A percentile compares a stretch with the other conserved stretches of the same genome.
Evolutionary conservation across 2,888 invertebrate genomes (phyloP).

Genomic region (Catocala nupta): DNA sequence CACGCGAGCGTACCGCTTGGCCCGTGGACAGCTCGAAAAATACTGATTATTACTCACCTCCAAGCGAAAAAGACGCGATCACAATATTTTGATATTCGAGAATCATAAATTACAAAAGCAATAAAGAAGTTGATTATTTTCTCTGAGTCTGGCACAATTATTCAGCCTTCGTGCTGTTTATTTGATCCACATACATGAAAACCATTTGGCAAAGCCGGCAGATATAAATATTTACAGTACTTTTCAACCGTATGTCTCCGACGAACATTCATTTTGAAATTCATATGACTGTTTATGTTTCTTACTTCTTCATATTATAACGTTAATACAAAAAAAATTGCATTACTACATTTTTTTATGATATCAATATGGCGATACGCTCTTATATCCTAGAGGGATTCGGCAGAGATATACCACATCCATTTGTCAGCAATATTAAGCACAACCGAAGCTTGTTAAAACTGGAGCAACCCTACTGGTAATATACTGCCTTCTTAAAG

Average conservation of each 20-base stretch:
- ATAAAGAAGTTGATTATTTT: conserved; percentile 46
- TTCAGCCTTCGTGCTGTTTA: conserved; percentile 58
- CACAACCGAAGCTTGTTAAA: too few relatives aligned
- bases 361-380: too few relatives aligned
- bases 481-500: too few relatives aligned
- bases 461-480: too few relatives aligned
- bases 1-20: too few relatives aligned
- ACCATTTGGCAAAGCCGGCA: conserved; percentile 60
- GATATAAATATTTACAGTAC: conserved; percentile 54
- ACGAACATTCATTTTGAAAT: conserved; percentile 30
- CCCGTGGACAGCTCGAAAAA: too few relatives aligned
- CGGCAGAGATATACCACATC: too few relatives aligned
- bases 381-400: too few relatives aligned
- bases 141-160: conserved; percentile 55
- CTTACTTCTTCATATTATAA: neutral
- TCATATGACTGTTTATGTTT: conserved; percentile 27
- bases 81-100: conserved; percentile 17
- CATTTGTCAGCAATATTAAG: too few relatives aligned
- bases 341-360: too few relatives aligned
- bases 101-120: conserved; percentile 25
- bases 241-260: conserved; percentile 47
- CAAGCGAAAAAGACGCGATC: conserved; percentile 5
- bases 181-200: conserved; percentile 59
- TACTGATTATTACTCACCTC: too few relatives aligned
- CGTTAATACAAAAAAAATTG: neutral